Evolutionary conservation across 2,888 invertebrate species (phyloP).

Genomic region (Hecatera dysodea): DNA sequence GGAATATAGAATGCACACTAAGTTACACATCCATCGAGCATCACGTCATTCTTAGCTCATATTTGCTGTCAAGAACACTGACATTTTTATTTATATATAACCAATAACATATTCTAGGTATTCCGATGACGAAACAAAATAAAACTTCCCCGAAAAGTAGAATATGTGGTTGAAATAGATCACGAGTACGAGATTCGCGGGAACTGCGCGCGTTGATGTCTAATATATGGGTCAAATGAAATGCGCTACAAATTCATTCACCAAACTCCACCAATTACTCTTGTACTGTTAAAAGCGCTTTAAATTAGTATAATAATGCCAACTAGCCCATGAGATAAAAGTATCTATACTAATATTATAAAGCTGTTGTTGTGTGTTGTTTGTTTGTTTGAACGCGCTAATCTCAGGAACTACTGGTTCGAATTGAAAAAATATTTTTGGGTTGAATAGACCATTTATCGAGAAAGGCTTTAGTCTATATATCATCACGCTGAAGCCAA

Average conservation of each 20-base stretch:
- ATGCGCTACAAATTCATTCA: constrained; percentile 35
- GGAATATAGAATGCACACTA: background rate
- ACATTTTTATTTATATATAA: constrained; percentile 13
- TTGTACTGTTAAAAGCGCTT: constrained; percentile 41
- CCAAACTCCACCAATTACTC: constrained; percentile 16
- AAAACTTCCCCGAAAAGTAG: constrained; percentile 1
- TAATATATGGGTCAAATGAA: constrained; percentile 77
- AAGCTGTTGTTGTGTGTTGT: too few species aligned
- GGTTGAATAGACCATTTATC: too few species aligned
- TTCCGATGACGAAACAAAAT: constrained; percentile 8
- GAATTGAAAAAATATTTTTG: too few species aligned
- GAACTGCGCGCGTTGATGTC: constrained; percentile 84
- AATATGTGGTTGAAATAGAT: constrained; percentile 9
- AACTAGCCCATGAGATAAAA: constrained; percentile 54
- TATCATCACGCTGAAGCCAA: too few species aligned
- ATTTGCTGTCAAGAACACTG: background rate
- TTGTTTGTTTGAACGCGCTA: too few species aligned
- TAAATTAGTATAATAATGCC: constrained; percentile 44
- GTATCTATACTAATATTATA: constrained; percentile 1
- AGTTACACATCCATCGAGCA: background rate
- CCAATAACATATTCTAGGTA: constrained; percentile 14
- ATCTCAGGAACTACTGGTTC: too few species aligned
- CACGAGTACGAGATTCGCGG: background rate
- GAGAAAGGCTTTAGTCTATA: too few species aligned
- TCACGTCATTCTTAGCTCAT: constrained; percentile 26